These are phyloP conservation scores for Artibeus lituratus DNA, from an alignment of 2,797 vertebrate species.

Conservation along the genomic window DNA sequence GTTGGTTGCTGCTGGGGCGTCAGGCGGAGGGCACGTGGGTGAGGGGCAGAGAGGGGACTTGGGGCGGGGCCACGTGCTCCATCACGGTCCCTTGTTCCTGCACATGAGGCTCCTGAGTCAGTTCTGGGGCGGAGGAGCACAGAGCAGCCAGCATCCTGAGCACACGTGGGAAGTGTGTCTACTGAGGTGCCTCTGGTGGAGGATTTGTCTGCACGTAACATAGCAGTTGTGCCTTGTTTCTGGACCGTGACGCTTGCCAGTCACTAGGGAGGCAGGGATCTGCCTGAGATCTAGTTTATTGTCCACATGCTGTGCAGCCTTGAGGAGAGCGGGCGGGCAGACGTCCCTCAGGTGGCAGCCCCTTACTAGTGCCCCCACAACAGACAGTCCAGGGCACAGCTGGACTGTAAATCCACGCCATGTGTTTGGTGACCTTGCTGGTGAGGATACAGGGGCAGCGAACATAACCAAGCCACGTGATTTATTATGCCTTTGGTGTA, in stretches of 20 bases:
- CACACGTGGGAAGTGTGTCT: background rate
- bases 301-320: background rate
- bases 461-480: background rate
- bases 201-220: accelerated
- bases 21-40: background rate
- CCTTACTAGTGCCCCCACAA: background rate
- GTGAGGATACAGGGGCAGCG: background rate
- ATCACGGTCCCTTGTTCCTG: background rate
- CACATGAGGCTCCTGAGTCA: background rate
- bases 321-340: background rate
- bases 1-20: background rate
- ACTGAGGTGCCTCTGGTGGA: background rate
- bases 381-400: background rate
- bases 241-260: background rate
- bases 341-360: background rate
- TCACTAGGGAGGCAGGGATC: background rate
- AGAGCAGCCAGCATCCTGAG: background rate
- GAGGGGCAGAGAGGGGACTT: background rate
- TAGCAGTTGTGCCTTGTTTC: background rate
- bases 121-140: background rate
- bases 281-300: background rate
- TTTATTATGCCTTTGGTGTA: background rate
- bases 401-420: too few species aligned
- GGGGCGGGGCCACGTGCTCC: background rate
- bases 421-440: background rate